A percentile compares a stretch with the other conserved stretches of the same genome.
Evolutionary conservation across 1,140 invertebrate species (phyloP).

Genomic region (Stegodyphus dumicola): DNA sequence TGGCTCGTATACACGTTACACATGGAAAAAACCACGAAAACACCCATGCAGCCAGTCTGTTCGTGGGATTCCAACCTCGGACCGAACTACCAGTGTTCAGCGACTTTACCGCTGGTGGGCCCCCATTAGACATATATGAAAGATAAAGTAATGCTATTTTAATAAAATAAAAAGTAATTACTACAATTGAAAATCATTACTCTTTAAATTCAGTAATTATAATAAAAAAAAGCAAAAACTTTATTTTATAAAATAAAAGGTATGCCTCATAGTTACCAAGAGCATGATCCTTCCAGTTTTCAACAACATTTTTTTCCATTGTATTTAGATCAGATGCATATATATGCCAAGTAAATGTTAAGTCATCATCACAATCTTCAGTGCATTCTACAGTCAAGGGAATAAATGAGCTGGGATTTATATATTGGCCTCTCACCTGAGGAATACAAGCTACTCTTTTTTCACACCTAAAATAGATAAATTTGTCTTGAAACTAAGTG

Average conservation of each 20-base stretch:
- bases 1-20: too few species aligned
- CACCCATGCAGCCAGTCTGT: too few species aligned
- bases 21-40: too few species aligned
- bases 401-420: conserved; percentile 35
- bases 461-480: conserved; percentile 31
- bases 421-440: conserved; percentile 4
- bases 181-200: too few species aligned
- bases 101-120: too few species aligned
- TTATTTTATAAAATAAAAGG: not conserved
- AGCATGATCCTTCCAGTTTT: conserved; percentile 21
- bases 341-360: conserved; percentile 22
- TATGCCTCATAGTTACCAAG: not conserved
- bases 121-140: too few species aligned
- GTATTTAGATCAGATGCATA: conserved; percentile 30
- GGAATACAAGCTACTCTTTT: conserved; percentile 47
- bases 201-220: too few species aligned
- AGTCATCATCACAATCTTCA: conserved; percentile 27
- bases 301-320: conserved; percentile 8
- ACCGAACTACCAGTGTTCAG: too few species aligned
- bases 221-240: not conserved
- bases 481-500: too few species aligned
- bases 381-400: conserved; percentile 39
- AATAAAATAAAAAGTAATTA: too few species aligned
- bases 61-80: too few species aligned
- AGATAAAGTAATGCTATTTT: too few species aligned